phyloP scores from a whole-genome alignment of 2,113 vertebrate genomes.

The Strigops habroptila region DNA sequence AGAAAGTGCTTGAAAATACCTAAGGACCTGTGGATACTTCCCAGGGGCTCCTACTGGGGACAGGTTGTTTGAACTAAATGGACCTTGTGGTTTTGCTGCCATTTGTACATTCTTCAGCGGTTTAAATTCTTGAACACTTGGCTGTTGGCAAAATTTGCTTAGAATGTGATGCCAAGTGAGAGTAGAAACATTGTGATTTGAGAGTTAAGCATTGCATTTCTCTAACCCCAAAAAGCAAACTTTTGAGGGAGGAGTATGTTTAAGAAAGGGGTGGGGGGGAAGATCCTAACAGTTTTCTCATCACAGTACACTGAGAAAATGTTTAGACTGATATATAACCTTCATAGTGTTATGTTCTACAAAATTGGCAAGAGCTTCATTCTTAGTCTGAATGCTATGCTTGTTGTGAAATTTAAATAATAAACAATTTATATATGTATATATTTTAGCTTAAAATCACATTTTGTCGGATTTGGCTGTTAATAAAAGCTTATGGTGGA shows the following conservation, averaged over 20 bases:
- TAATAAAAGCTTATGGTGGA: slow-evolving; percentile 58
- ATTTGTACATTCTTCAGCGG: not conserved
- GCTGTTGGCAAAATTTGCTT: not conserved
- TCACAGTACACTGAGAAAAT: slow-evolving; percentile 55
- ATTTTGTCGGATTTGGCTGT: slow-evolving; percentile 74
- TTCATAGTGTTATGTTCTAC: slow-evolving; percentile 37
- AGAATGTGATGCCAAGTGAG: not conserved
- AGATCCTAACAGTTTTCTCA: slow-evolving; percentile 45
- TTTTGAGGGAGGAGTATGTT: not conserved
- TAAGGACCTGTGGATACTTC: not conserved
- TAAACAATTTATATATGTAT: slow-evolving; percentile 68
- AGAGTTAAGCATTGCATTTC: not conserved
- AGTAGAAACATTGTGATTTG: not conserved
- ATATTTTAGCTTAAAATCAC: slow-evolving; percentile 70
- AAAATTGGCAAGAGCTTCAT: slow-evolving; percentile 35
- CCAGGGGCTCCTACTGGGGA: not conserved
- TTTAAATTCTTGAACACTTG: not conserved
- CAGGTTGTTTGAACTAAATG: not conserved
- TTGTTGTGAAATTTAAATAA: slow-evolving; percentile 78
- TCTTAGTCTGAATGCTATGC: slow-evolving; percentile 67
- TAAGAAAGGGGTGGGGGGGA: not conserved
- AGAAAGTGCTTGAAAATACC: not conserved
- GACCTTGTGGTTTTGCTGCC: not conserved
- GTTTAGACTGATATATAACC: slow-evolving; percentile 51
- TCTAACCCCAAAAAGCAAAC: not conserved